Percentiles rank a stretch among this genome's conserved stretches.
Conservation (phyloP, 2,888 invertebrate genomes). For the Trichogramma dendrolimi region DNA sequence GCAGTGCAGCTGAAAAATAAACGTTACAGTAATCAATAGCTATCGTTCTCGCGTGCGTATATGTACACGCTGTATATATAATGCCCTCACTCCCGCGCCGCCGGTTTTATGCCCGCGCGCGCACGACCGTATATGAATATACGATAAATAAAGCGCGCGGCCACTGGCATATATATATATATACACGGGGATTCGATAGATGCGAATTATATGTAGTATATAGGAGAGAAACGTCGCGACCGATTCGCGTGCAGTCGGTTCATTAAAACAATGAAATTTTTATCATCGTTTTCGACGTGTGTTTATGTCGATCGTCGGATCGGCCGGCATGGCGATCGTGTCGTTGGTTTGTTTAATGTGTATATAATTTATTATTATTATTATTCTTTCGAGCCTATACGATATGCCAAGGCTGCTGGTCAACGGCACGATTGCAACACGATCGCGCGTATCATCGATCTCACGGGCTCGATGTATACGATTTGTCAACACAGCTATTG, state of each 20-base stretch:
- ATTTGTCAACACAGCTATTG: no score
- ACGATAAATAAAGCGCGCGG: constrained; percentile 12
- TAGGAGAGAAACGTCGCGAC: background rate
- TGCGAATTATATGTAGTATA: background rate
- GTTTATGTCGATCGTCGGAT: background rate
- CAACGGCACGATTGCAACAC: no score
- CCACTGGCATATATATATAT: constrained; percentile 8
- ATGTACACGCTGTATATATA: constrained; percentile 1
- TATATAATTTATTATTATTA: background rate
- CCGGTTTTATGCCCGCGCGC: background rate
- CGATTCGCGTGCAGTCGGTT: background rate
- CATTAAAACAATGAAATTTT: constrained; percentile 11
- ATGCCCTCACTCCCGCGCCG: background rate
- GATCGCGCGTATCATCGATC: no score
- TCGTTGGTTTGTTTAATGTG: background rate
- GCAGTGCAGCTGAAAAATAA: no score
- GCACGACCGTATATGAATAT: background rate
- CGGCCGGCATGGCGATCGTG: background rate
- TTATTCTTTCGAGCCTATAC: background rate
- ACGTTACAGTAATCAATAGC: no score
- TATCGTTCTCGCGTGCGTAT: background rate
- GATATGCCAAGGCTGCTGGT: no score
- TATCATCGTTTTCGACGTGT: constrained; percentile 8
- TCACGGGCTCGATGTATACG: no score
- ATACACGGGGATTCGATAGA: constrained; percentile 4